These are phyloP conservation scores for Cygnus olor DNA, from an alignment of 2,797 vertebrate species.

Conservation along the genomic window DNA sequence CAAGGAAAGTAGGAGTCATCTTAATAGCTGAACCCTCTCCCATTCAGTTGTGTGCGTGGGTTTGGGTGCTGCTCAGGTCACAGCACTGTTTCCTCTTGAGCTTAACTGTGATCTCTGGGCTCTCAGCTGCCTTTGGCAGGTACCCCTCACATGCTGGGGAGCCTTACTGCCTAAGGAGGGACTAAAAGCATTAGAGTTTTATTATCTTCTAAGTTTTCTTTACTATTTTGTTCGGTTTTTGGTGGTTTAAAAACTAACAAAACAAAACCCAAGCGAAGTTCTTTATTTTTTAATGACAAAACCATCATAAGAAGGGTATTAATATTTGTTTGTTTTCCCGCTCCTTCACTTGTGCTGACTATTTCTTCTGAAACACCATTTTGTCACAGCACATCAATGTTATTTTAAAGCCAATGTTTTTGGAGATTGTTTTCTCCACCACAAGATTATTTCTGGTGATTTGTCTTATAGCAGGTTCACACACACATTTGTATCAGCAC, in stretches of 20 bases:
- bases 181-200: not conserved
- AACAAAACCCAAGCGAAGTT: rapidly evolving
- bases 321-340: not conserved
- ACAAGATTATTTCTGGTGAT: not conserved
- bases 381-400: not conserved
- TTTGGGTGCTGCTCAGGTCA: not conserved
- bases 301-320: not conserved
- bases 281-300: not conserved
- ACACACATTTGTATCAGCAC: not conserved
- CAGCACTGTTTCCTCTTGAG: not conserved
- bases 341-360: not conserved
- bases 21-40: not conserved
- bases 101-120: not conserved
- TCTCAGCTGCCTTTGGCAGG: not conserved
- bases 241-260: not conserved
- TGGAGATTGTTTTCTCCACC: not conserved
- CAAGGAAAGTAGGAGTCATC: not conserved
- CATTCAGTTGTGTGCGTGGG: rapidly evolving
- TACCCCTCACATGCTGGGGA: not conserved
- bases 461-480: not conserved
- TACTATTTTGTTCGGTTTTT: rapidly evolving
- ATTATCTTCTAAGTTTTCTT: not conserved
- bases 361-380: not conserved
- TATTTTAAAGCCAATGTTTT: not conserved
- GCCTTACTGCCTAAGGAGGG: not conserved